Percentiles rank a stretch among this genome's conserved stretches.
These are phyloP conservation scores for Phoenoteleia sp. DNA, from an alignment of 2,888 invertebrate genomes.

Conservation along the genomic window DNA sequence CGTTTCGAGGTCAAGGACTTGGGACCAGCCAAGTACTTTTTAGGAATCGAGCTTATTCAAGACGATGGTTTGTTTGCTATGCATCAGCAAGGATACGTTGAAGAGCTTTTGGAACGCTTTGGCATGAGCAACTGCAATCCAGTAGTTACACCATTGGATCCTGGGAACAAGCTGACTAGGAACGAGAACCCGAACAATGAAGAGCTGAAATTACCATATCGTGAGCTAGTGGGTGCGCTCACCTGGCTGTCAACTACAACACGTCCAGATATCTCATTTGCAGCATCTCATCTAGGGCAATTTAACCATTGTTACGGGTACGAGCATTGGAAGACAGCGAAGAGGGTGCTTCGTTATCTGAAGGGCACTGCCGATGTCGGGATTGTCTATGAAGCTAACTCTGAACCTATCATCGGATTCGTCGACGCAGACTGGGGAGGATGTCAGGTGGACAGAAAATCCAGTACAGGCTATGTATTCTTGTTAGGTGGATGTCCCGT, in stretches of 20 bases:
- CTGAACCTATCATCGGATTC: constrained; percentile 1
- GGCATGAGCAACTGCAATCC: constrained; percentile 62
- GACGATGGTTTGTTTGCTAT: background rate
- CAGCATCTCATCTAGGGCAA: constrained; percentile 15
- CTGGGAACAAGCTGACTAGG: constrained; percentile 3
- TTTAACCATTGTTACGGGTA: constrained; percentile 15
- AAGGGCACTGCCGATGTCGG: constrained; percentile 1
- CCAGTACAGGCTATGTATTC: constrained; percentile 44
- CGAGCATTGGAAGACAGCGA: background rate
- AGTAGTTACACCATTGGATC: constrained; percentile 50
- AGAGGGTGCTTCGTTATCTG: background rate
- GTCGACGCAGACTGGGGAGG: constrained; percentile 17
- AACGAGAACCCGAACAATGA: constrained; percentile 15
- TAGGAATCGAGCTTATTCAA: constrained; percentile 60
- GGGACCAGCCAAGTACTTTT: constrained; percentile 32
- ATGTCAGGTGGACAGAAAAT: constrained; percentile 8
- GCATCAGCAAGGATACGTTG: constrained; percentile 54
- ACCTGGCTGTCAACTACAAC: constrained; percentile 52
- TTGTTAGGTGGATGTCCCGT: constrained; percentile 22
- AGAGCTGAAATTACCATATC: constrained; percentile 44
- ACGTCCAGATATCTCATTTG: constrained; percentile 49
- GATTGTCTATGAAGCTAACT: background rate
- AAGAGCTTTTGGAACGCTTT: constrained; percentile 34
- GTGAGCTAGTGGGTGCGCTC: constrained; percentile 42
- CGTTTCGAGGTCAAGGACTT: constrained; percentile 60